Conservation (phyloP, 2,113 vertebrate species). For the Amazona vittata region DNA sequence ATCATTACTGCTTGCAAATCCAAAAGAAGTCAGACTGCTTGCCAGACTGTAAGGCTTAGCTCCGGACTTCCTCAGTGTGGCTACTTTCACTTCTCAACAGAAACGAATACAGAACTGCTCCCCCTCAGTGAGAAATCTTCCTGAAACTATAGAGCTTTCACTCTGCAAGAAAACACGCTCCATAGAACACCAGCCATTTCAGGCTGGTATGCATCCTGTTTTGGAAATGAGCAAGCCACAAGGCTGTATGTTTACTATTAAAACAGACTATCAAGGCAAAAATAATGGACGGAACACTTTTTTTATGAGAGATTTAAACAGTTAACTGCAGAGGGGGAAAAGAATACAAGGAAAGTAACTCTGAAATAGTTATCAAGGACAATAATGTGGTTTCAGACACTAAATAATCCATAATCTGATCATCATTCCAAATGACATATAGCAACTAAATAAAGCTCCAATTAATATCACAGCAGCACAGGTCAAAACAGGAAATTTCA, state of each 20-base stretch:
- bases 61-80: neutral
- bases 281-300: neutral
- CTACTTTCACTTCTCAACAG: neutral
- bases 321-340: neutral
- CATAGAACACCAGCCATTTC: neutral
- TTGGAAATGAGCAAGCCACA: neutral
- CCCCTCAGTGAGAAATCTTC: neutral
- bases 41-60: neutral
- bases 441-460: neutral
- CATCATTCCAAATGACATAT: neutral
- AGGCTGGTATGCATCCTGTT: neutral
- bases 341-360: neutral
- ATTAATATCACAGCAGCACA: neutral
- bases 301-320: neutral
- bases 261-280: neutral
- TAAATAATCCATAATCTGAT: neutral
- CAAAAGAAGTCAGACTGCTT: neutral
- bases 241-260: neutral
- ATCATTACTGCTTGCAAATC: neutral
- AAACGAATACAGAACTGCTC: neutral
- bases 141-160: neutral
- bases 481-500: neutral
- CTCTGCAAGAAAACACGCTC: rapidly evolving
- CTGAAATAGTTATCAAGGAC: neutral
- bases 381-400: rapidly evolving